These are phyloP conservation scores for Eulemur macaco DNA, from an alignment of 2,113 vertebrate genomes.

Conservation along the genomic window DNA sequence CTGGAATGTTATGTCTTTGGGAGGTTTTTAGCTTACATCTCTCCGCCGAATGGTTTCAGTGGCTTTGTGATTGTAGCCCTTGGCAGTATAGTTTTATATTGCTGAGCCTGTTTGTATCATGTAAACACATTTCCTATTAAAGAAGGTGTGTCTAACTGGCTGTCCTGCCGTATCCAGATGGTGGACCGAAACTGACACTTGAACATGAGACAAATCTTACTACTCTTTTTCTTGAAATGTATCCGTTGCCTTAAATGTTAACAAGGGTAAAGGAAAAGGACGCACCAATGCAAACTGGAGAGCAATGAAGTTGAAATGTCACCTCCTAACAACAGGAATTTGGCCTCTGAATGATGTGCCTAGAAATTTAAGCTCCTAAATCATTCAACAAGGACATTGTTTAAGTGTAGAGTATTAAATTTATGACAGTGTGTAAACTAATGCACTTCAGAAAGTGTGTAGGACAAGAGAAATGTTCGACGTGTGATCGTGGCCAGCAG, in stretches of 20 bases:
- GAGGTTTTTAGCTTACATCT: not conserved
- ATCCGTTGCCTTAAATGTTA: not conserved
- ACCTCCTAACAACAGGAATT: conserved; percentile 2
- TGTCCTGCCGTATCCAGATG: not conserved
- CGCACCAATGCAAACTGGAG: not conserved
- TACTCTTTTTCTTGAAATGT: not conserved
- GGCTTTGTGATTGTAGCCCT: not conserved
- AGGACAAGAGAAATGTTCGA: conserved; percentile 25
- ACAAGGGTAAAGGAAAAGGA: not conserved
- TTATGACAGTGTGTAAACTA: conserved; percentile 29
- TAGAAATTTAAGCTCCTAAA: not conserved
- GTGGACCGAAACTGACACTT: not conserved
- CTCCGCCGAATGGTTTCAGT: not conserved
- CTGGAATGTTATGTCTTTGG: not conserved
- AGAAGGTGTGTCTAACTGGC: not conserved
- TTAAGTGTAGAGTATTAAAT: not conserved
- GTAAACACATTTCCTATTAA: not conserved
- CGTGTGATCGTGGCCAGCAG: not conserved
- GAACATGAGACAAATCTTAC: not conserved
- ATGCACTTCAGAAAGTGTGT: not conserved
- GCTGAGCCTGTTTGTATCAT: not conserved
- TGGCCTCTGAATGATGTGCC: not conserved
- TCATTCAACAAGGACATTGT: conserved; percentile 1
- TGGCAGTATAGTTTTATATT: not conserved
- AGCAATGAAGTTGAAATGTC: not conserved